Evolutionary conservation across 2,113 vertebrate genomes (phyloP), one percentile per base, ranked within the genome.

Genomic region (Tricholaema leucomelas): DNA sequence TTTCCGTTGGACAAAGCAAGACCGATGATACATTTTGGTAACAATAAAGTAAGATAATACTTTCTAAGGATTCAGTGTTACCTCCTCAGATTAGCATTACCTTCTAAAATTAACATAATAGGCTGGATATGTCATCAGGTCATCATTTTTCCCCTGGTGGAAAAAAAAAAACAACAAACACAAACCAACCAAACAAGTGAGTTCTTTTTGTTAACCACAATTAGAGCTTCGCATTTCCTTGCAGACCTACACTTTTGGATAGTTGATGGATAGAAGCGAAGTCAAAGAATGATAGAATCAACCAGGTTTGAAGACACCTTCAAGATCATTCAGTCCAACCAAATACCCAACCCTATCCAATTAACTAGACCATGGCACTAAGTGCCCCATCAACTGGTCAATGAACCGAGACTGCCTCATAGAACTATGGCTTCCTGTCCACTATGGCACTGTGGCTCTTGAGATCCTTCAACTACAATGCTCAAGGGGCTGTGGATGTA

Each of bases 91-190:
- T n/a, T n/a, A n/a, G n/a, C n/a, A n/a, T n/a, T n/a, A n/a, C 11
- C 44, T 40, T 72, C 50, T 50, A 24, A 72, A 14, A 56, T 72
- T 42, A 75, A 14, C 7, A 2, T 44, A 56, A 64, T 15, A 72
- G 9, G 8, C 28, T 63, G 19, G 23, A 18, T 24, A 74, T 16
- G 11, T 60, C 17, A 67, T 64, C 48, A 52, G 6, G 23, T 50
- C 48, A 50, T 50, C 23, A 13, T 50, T 50, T 25, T 24, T 30
- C 15, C 88, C 20, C 42, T 44, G 25, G 36, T 38, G 25, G 20
- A 6, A 3, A 15, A 21, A 52, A 73, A 59, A 40, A 35, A 0
- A 0, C 23, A 50, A 50, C 48, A 48, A 23, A 12, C 8, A 21
- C 7, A 77, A 36, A 28, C 11, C 30, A 86, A 55, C 15, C 54